phyloP scores from a whole-genome alignment of 2,888 invertebrate genomes.

The Cotesia congregata region DNA sequence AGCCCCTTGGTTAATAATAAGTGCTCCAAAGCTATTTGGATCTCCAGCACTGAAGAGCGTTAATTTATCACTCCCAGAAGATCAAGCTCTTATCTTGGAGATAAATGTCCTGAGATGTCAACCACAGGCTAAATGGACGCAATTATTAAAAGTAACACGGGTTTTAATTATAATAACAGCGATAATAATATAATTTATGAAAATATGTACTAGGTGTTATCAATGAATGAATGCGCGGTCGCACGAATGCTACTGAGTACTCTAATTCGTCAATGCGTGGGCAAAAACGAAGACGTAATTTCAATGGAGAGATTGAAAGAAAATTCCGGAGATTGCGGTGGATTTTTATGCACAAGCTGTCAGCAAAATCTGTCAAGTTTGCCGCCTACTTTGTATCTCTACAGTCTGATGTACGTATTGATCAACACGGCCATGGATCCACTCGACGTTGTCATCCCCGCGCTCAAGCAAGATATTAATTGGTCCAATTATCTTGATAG shows the following conservation, averaged over 20 bases:
- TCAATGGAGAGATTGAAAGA: conserved; percentile 7
- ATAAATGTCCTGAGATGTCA: conserved; percentile 80
- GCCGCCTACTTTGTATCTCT: conserved; percentile 74
- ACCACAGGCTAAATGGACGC: conserved; percentile 84
- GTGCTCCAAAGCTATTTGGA: conserved; percentile 74
- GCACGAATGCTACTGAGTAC: conserved; percentile 69
- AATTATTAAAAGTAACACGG: conserved; percentile 77
- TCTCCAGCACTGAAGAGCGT: conserved; percentile 66
- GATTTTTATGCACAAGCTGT: conserved; percentile 81
- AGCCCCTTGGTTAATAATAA: conserved; percentile 80
- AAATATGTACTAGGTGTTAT: conserved; percentile 73
- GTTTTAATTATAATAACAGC: background rate
- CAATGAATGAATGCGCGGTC: conserved; percentile 80
- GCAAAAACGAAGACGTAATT: conserved; percentile 41
- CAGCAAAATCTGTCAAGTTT: conserved; percentile 72
- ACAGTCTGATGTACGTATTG: conserved; percentile 76
- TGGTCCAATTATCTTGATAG: conserved; percentile 85
- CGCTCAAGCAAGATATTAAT: conserved; percentile 75
- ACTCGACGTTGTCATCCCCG: conserved; percentile 74
- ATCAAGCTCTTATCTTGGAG: conserved; percentile 79
- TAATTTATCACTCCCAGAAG: conserved; percentile 70
- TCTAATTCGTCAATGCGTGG: conserved; percentile 53
- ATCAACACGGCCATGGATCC: conserved; percentile 76
- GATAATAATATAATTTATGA: conserved; percentile 28
- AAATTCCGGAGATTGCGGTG: conserved; percentile 72